phyloP scores from a whole-genome alignment of 2,888 invertebrate species.

The Osedax frankpressi region DNA sequence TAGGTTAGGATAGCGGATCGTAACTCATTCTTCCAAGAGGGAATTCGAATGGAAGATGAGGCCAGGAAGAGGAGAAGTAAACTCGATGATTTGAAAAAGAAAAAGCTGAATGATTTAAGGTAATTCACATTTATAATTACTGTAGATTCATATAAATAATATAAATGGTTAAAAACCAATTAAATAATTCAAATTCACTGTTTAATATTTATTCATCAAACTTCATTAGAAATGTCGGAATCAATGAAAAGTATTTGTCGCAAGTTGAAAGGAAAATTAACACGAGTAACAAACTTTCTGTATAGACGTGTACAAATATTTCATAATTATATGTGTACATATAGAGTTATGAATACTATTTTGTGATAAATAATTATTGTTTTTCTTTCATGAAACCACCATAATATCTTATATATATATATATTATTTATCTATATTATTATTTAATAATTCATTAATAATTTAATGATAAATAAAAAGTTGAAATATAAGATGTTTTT shows the following conservation, averaged over 20 bases:
- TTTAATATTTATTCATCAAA: background rate
- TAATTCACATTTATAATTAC: conserved; percentile 25
- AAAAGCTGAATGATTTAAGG: conserved; percentile 45
- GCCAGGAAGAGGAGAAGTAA: conserved; percentile 36
- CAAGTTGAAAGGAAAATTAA: conserved; percentile 44
- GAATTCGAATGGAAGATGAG: conserved; percentile 43
- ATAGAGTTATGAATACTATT: too few species aligned
- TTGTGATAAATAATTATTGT: too few species aligned
- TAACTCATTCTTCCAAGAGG: conserved; percentile 46
- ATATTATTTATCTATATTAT: too few species aligned
- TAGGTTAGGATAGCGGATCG: conserved; percentile 34
- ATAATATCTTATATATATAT: too few species aligned
- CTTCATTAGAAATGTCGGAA: conserved; percentile 40
- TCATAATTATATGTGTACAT: too few species aligned
- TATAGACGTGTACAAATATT: too few species aligned
- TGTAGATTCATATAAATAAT: background rate
- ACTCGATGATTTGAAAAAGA: conserved; percentile 44
- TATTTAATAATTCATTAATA: too few species aligned
- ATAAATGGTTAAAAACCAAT: background rate
- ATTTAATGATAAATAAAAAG: too few species aligned
- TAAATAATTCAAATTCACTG: background rate
- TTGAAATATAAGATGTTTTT: too few species aligned
- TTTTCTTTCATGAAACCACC: too few species aligned
- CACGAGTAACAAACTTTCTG: conserved; percentile 20
- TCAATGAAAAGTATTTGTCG: conserved; percentile 45